Conservation (phyloP, 1,140 invertebrate genomes). For the Euura lappo region DNA sequence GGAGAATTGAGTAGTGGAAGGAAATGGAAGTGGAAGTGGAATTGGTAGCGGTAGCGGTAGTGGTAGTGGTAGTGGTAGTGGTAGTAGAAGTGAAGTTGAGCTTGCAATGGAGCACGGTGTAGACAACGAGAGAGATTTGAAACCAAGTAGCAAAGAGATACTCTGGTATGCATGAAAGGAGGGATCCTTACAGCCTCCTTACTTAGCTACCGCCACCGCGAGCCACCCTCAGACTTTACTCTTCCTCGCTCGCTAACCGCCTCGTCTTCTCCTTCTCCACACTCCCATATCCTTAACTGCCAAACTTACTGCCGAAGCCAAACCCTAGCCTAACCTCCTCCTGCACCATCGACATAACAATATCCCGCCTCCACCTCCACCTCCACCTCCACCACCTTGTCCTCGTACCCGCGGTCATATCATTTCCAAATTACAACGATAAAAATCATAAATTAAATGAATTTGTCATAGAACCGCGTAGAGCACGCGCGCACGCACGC, state of each 20-base stretch:
- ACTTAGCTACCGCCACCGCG: conserved; percentile 17
- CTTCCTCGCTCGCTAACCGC: not conserved
- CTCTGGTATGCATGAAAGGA: conserved; percentile 52
- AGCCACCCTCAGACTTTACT: conserved; percentile 9
- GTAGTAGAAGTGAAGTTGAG: not conserved
- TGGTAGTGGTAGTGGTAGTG: not conserved
- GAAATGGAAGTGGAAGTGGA: not conserved
- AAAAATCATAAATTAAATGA: not conserved
- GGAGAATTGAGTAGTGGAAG: not conserved
- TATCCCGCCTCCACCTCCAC: conserved; percentile 11
- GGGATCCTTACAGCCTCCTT: conserved; percentile 25
- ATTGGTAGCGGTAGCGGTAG: not conserved
- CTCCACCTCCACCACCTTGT: not conserved
- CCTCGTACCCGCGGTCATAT: not conserved
- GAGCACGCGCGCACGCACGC: too few species aligned
- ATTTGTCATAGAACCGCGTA: not conserved
- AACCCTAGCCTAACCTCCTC: not conserved
- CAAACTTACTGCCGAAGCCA: conserved; percentile 34
- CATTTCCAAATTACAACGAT: not conserved
- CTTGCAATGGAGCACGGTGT: not conserved
- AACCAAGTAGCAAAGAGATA: conserved; percentile 25
- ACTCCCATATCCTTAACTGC: conserved; percentile 40
- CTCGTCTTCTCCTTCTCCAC: conserved; percentile 23
- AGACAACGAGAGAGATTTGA: conserved; percentile 17
- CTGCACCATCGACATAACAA: not conserved